These are phyloP conservation scores for Silurus glanis DNA, from an alignment of 2,113 vertebrate genomes.

Conservation along the genomic window DNA sequence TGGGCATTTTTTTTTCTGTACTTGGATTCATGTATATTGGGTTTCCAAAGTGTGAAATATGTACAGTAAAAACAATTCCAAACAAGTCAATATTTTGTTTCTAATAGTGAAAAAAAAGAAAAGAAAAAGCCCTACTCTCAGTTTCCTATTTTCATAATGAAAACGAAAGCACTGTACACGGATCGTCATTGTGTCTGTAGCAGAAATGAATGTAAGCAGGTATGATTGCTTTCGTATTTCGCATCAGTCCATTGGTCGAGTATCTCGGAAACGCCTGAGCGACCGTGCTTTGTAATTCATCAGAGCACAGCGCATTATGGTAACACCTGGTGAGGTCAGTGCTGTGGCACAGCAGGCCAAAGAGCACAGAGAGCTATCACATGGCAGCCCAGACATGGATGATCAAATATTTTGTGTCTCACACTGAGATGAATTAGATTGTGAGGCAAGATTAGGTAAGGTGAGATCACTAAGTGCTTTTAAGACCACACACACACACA, in stretches of 20 bases:
- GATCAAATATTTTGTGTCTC: conserved; percentile 35
- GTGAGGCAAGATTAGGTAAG: conserved; percentile 11
- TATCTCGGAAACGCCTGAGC: not conserved
- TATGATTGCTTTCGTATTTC: not conserved
- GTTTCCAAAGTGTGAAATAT: not conserved
- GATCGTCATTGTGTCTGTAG: not conserved
- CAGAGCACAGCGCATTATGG: conserved; percentile 20
- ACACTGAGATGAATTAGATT: conserved; percentile 24
- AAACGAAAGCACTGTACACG: not conserved
- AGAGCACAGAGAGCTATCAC: conserved; percentile 22
- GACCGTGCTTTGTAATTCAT: not conserved
- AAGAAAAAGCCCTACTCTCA: not conserved
- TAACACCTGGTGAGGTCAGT: conserved; percentile 34
- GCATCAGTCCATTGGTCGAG: not conserved
- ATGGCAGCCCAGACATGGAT: conserved; percentile 23
- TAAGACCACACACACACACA: not conserved
- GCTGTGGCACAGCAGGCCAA: conserved; percentile 13
- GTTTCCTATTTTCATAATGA: not conserved
- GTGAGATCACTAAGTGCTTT: conserved; percentile 26
- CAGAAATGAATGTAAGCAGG: not conserved
- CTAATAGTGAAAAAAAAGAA: not conserved
- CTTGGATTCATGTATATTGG: not conserved
- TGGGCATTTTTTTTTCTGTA: not conserved
- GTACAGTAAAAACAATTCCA: not conserved
- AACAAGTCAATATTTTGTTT: not conserved